Evolutionary conservation across 2,888 invertebrate species (phyloP), one percentile per base, ranked within the genome.

Genomic region (Gasteruption jaculator): DNA sequence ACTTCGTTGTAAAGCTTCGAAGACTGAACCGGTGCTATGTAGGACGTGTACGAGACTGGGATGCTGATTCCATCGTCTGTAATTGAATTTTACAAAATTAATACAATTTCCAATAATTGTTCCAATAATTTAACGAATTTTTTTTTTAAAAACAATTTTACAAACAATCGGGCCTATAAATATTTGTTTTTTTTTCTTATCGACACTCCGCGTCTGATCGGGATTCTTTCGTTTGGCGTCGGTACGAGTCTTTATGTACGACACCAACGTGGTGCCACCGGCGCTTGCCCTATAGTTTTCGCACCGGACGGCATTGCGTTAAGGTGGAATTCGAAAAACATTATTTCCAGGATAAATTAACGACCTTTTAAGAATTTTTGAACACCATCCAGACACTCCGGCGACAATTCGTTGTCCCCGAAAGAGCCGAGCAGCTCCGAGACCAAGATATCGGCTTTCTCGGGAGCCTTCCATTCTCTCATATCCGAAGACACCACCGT

Each of bases 331-430:
- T n/a, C n/a, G n/a, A n/a, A n/a, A 10, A 30, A 40, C 10, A 24
- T 36, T 44, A n/a, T n/a, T n/a, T n/a, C n/a, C n/a, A n/a, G n/a
- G 26, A 41, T 8, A 10, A n/a, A 31, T 18, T 18, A 21, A 5
- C 4, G 54, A 76, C 77, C 77, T 74, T 86, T 85, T 4, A 96
- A 73, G 51, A 93, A 84, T 25, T 85, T 80, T 56, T 92, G 87
- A 3, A 93, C 94, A 3, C 95, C 94, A 72, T 96, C 95, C 35
- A 97, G 76, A 71, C 96, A 97, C 72, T 99, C 99, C 0, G 99
- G 99, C 0, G 95, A 94, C 8, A 99, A 78, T 74, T 99, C 99
- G 69, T 99, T 99, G 70, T 99, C 99, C 14, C 95, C 95, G 77
- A 99, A 99, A 2, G 96, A 96, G 0, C 93, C 97, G 38, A 99